Conservation (phyloP, 2,797 vertebrate genomes). For the Zenarchopterus dispar region DNA sequence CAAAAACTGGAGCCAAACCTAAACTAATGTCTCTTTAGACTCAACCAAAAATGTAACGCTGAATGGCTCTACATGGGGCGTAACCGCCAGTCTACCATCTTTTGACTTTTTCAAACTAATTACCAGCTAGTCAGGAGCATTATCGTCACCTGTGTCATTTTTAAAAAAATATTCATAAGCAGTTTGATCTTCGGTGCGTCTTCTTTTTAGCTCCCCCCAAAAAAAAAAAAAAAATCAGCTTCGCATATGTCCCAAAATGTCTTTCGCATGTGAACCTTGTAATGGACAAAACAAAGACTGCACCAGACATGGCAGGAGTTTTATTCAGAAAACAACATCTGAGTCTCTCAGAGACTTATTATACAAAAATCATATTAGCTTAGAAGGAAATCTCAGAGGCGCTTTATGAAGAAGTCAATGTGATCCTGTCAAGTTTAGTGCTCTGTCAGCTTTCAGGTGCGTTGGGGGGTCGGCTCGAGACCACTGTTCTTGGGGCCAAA, state of each 20-base stretch:
- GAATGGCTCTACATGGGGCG: not conserved
- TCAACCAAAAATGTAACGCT: not conserved
- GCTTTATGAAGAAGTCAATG: conserved; percentile 46
- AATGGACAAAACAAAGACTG: conserved; percentile 36
- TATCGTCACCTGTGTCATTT: no score
- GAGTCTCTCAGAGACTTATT: conserved; percentile 43
- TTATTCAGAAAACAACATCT: conserved; percentile 37
- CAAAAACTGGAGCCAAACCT: not conserved
- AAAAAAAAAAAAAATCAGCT: not conserved
- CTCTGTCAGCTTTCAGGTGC: conserved; percentile 35
- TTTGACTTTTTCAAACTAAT: not conserved
- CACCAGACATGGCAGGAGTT: conserved; percentile 15
- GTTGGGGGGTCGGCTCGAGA: conserved; percentile 19
- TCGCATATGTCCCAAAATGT: not conserved
- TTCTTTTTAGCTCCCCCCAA: conserved; percentile 1
- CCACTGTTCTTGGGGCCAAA: conserved; percentile 31
- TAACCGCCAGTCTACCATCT: not conserved
- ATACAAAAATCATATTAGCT: conserved; percentile 46
- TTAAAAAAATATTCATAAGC: not conserved
- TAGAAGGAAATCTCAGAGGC: conserved; percentile 51
- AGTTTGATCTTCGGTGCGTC: not conserved
- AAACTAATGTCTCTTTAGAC: not conserved
- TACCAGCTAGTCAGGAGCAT: not conserved
- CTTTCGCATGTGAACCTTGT: conserved; percentile 15
- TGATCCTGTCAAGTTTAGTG: conserved; percentile 45